These are phyloP conservation scores for Malachius bipustulatus DNA, from an alignment of 2,888 invertebrate species.

Conservation along the genomic window DNA sequence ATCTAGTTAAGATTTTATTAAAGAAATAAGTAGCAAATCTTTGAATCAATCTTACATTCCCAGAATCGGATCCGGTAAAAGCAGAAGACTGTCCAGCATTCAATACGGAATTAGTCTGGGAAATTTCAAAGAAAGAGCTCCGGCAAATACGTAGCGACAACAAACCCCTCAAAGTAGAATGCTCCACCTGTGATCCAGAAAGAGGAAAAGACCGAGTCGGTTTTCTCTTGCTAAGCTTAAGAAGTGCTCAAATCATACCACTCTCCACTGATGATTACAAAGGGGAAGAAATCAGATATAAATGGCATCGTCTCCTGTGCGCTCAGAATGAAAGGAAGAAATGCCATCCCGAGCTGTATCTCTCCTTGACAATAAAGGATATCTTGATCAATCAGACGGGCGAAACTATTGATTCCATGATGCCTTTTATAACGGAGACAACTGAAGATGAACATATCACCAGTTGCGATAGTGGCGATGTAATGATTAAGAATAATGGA, in stretches of 20 bases:
- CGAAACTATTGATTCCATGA: slow-evolving; percentile 15
- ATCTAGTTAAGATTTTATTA: too few species aligned
- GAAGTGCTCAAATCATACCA: slow-evolving; percentile 56
- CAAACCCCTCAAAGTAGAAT: slow-evolving; percentile 61
- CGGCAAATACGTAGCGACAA: slow-evolving; percentile 62
- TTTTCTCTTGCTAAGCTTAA: slow-evolving; percentile 53
- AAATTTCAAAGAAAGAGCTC: slow-evolving; percentile 57
- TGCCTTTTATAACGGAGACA: slow-evolving; percentile 8
- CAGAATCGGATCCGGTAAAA: slow-evolving; percentile 55
- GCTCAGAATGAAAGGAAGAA: slow-evolving; percentile 27
- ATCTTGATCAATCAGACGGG: slow-evolving; percentile 32
- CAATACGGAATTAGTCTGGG: slow-evolving; percentile 67
- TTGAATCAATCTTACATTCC: slow-evolving; percentile 14
- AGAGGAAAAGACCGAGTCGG: slow-evolving; percentile 54
- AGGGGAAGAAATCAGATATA: slow-evolving; percentile 38
- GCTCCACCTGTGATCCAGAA: slow-evolving; percentile 44
- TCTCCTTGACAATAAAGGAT: slow-evolving; percentile 49
- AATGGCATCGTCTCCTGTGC: slow-evolving; percentile 53
- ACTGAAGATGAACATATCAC: slow-evolving; percentile 9
- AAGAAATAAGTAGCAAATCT: too few species aligned
- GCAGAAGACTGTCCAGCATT: slow-evolving; percentile 49
- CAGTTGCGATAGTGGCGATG: slow-evolving; percentile 11
- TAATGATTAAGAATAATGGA: slow-evolving; percentile 9
- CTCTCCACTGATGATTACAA: slow-evolving; percentile 39
- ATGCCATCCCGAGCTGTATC: slow-evolving; percentile 48